Conservation (phyloP, 1,140 invertebrate species). For the Cydia fagiglandana region DNA sequence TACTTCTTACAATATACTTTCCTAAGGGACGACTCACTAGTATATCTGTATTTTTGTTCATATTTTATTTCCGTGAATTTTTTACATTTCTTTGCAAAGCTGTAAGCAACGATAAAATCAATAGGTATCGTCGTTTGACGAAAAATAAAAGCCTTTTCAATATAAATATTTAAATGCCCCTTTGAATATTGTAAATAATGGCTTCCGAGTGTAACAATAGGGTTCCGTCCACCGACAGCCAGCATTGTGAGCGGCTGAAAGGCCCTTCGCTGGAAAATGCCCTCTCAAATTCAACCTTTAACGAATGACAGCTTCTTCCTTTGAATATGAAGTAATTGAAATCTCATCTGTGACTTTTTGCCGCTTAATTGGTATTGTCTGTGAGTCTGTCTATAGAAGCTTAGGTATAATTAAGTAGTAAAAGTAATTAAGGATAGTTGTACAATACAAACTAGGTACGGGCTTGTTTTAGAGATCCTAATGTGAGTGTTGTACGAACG, state of each 20-base stretch:
- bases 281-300: constrained; percentile 47
- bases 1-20: too few species aligned
- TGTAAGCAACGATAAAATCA: constrained; percentile 14
- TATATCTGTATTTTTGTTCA: too few species aligned
- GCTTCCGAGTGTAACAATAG: constrained; percentile 58
- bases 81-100: background rate
- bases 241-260: constrained; percentile 51
- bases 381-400: background rate
- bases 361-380: constrained; percentile 31
- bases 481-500: too few species aligned
- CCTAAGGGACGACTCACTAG: too few species aligned
- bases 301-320: constrained; percentile 45
- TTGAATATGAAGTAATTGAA: constrained; percentile 48
- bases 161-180: constrained; percentile 57
- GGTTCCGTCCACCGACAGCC: constrained; percentile 49
- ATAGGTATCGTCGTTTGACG: constrained; percentile 44
- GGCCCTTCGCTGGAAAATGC: constrained; percentile 50
- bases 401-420: constrained; percentile 13
- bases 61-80: too few species aligned
- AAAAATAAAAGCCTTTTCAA: constrained; percentile 51
- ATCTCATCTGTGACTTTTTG: constrained; percentile 40
- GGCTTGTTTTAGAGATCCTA: too few species aligned
- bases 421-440: background rate
- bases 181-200: constrained; percentile 60
- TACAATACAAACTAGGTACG: background rate